These are phyloP conservation scores for Manis crassicaudata DNA, from an alignment of 2,797 vertebrate genomes.

Conservation along the genomic window DNA sequence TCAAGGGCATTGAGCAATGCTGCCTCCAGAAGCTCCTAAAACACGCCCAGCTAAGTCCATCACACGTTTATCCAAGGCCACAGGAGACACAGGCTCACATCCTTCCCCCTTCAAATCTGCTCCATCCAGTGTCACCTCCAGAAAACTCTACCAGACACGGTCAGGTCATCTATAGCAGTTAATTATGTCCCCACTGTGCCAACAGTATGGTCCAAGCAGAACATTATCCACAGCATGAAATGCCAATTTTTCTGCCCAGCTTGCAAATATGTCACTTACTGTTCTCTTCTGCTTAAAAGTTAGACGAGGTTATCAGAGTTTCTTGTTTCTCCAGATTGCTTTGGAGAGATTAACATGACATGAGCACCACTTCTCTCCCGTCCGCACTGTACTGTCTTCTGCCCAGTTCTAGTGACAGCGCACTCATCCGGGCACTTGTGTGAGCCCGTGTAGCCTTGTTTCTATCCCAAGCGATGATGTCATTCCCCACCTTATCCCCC, in stretches of 20 bases:
- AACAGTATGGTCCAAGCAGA: rapidly evolving
- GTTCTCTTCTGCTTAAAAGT: background rate
- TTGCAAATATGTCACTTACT: rapidly evolving
- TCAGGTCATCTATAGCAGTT: background rate
- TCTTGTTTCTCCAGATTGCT: background rate
- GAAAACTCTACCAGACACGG: rapidly evolving
- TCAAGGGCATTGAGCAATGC: rapidly evolving
- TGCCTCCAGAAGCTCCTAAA: background rate
- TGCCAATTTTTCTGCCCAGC: rapidly evolving
- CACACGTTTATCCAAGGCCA: background rate
- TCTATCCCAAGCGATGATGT: background rate
- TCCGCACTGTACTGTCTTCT: rapidly evolving
- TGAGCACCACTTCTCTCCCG: background rate
- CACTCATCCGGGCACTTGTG: rapidly evolving
- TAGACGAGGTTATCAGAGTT: rapidly evolving
- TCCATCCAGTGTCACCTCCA: background rate
- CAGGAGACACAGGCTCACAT: background rate
- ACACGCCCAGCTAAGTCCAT: background rate
- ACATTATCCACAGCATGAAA: rapidly evolving
- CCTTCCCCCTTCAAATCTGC: background rate
- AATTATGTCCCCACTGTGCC: background rate
- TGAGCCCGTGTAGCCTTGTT: background rate
- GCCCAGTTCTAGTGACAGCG: rapidly evolving
- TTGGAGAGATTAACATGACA: background rate
- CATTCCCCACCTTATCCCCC: rapidly evolving